Evolutionary conservation across 2,797 vertebrate genomes (phyloP).

Genomic region (Mormyrus proboscirostris): DNA sequence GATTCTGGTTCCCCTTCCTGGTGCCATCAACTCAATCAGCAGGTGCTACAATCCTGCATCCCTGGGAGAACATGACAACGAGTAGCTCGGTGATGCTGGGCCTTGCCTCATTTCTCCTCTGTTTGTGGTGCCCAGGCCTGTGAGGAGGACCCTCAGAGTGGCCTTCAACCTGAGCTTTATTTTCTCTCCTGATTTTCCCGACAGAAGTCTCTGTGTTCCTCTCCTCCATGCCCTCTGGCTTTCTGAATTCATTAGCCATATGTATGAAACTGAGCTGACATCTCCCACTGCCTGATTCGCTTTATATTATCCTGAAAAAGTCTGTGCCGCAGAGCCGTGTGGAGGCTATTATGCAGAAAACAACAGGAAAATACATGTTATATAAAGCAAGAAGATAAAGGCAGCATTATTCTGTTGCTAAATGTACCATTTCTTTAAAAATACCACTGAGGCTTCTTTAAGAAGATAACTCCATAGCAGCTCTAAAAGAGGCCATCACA

Average conservation of each 20-base stretch:
- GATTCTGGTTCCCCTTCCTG: background rate
- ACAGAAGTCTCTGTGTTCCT: background rate
- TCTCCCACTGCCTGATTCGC: background rate
- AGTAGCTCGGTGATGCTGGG: background rate
- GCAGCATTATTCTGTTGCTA: background rate
- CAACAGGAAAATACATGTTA: background rate
- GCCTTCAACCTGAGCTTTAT: background rate
- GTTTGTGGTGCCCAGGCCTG: background rate
- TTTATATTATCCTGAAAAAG: background rate
- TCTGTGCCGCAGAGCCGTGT: background rate
- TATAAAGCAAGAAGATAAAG: background rate
- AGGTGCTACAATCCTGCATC: background rate
- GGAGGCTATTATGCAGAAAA: background rate
- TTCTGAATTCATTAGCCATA: constrained; percentile 4
- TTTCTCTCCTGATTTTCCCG: background rate
- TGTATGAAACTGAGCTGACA: background rate
- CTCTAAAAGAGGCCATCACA: background rate
- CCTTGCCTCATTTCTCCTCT: background rate
- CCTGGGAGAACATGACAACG: background rate
- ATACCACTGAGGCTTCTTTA: background rate
- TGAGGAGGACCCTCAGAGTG: background rate
- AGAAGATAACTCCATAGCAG: background rate
- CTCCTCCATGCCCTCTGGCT: background rate
- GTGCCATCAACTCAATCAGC: background rate
- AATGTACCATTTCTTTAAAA: constrained; percentile 2